Base-by-base conservation (phyloP, 1,140 invertebrate genomes). In the Pissodes strobi region DNA sequence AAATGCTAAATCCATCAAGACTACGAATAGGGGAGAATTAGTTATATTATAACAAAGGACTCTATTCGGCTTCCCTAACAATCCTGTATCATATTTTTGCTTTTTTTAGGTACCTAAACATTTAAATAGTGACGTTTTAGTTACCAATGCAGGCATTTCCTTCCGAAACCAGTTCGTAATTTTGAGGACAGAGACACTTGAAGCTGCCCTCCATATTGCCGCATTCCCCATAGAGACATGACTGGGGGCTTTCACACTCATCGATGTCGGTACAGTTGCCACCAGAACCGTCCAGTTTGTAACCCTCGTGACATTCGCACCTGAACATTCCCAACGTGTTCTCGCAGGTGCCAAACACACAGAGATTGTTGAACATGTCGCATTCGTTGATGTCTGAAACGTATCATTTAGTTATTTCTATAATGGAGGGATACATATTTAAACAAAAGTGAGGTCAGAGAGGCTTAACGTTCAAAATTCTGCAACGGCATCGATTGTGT, bases 301-400 rank as follows among this genome's bases (percentile, higher is more conserved):
- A 95, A 0, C 92, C 92, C 71, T 90, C 88, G 74, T 91, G 84
- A 74, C 93, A 94, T 64, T 90, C 86, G 76, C 92, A 95, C 41
- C 87, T 84, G 78, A 94, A 95, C 85, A 92, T 92, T 12, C 93
- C 93, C 76, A 92, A 90, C 1, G 90, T 87, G 76, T 96, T 96
- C 72, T 92, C 90, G 80, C 93, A 95, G 64, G 83, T 84, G 0
- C 93, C 93, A 77, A 86, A 92, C 2, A 93, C 89, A 76, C 93
- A 96, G 1, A 95, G 81, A 73, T 94, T 92, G 71, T 85, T 87
- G 78, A 95, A 94, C 79, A 90, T 88, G 21, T 88, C 85, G 75
- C 88, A 90, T 78, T 90, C 88, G 77, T 90, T 85, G 70, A 89
- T 86, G 78, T 90, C 88, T 87, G 67, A 27, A 79, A 73, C 72